Evolutionary conservation across 2,113 vertebrate species (phyloP).

Genomic region (Antechinus stuartii): DNA sequence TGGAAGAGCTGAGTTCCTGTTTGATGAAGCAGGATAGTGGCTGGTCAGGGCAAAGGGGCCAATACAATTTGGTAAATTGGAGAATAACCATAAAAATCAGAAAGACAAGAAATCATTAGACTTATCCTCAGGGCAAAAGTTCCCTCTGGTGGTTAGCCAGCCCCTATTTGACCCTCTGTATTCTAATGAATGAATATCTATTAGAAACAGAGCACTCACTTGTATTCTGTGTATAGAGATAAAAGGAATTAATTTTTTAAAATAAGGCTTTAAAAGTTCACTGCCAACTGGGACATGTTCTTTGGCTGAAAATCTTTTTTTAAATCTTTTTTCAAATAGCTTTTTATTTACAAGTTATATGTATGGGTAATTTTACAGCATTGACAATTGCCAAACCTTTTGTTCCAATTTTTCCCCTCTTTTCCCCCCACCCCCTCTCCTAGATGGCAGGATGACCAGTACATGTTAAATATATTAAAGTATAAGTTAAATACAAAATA

Average conservation of each 20-base stretch:
- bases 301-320: background rate
- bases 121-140: background rate
- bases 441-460: no score
- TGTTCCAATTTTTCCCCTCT: no score
- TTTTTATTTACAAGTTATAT: no score
- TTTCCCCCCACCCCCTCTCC: no score
- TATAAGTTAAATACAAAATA: no score
- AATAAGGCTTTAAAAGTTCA: background rate
- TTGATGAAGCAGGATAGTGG: conserved; percentile 36
- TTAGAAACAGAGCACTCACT: background rate
- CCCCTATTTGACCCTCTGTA: background rate
- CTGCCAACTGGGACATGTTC: background rate
- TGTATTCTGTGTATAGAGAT: background rate
- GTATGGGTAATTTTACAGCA: no score
- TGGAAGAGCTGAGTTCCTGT: conserved; percentile 72
- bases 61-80: background rate
- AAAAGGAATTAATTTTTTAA: background rate
- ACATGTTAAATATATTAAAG: no score
- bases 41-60: background rate
- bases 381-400: no score
- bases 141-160: background rate
- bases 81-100: background rate
- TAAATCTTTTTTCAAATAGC: no score
- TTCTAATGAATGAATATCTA: background rate
- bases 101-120: background rate